Conservation (phyloP, 2,888 invertebrate genomes). For the Drosophila robusta region DNA sequence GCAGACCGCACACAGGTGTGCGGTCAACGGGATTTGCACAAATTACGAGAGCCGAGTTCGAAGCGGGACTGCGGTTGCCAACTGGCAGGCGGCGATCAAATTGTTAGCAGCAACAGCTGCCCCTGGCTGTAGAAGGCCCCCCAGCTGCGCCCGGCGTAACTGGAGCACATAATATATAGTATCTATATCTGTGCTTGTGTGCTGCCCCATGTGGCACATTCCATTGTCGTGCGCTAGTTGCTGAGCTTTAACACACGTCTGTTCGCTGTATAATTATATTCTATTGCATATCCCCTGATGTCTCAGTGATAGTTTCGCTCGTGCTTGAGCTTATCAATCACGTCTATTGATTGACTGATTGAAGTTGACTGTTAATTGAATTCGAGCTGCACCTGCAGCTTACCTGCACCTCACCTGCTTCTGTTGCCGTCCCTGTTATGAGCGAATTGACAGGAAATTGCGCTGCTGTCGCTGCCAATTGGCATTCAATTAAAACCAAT, state of each 20-base stretch:
- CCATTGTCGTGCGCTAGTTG: too few species aligned
- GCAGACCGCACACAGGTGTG: conserved; percentile 26
- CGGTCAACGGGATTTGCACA: conserved; percentile 24
- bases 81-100: conserved; percentile 18
- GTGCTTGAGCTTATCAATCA: conserved; percentile 7
- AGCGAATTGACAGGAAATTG: conserved; percentile 66
- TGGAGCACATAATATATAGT: conserved; percentile 1
- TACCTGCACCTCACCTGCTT: conserved; percentile 32
- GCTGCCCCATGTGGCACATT: too few species aligned
- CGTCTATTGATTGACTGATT: conserved; percentile 27
- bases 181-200: too few species aligned
- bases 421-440: conserved; percentile 25
- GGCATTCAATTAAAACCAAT: conserved; percentile 67
- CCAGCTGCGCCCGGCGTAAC: neutral
- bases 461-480: conserved; percentile 55
- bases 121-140: too few species aligned
- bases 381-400: conserved; percentile 48
- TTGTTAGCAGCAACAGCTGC: conserved; percentile 2
- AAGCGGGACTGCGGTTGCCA: neutral
- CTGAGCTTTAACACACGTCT: neutral
- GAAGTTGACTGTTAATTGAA: conserved; percentile 59
- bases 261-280: neutral
- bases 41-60: neutral
- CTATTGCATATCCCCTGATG: neutral
- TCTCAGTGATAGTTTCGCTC: neutral